Evolutionary conservation across 2,888 invertebrate species (phyloP).

Genomic region (Gortyna flavago): DNA sequence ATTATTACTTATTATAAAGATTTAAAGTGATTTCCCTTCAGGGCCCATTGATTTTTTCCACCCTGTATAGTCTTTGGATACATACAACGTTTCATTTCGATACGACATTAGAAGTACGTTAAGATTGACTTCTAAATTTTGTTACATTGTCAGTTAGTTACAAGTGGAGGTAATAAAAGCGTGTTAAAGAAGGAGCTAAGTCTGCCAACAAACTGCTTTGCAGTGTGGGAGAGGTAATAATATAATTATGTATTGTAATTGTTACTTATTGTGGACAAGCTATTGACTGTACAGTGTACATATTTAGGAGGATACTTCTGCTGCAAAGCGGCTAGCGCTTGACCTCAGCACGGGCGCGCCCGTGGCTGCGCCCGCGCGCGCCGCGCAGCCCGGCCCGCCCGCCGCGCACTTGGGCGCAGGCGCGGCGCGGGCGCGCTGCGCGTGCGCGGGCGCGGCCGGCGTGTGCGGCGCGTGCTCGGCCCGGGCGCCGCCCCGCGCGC

Average conservation of each 20-base stretch:
- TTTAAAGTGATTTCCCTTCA: no score
- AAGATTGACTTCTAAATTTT: no score
- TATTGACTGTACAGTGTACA: not conserved
- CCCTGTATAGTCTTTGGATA: no score
- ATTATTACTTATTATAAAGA: no score
- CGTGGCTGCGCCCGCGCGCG: conserved; percentile 55
- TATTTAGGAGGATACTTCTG: conserved; percentile 66
- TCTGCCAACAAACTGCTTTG: no score
- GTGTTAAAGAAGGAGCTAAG: no score
- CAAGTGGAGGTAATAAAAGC: no score
- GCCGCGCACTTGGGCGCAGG: conserved; percentile 91
- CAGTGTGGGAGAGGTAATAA: no score
- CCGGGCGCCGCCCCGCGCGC: conserved; percentile 92
- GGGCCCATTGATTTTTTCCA: no score
- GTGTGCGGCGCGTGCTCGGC: conserved; percentile 92
- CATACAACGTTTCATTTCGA: no score
- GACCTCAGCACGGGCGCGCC: conserved; percentile 73
- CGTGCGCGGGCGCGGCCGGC: conserved; percentile 92
- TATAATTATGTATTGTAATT: not conserved
- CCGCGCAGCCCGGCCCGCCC: conserved; percentile 90
- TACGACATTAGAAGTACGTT: no score
- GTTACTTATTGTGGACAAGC: not conserved
- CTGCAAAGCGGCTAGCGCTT: conserved; percentile 79
- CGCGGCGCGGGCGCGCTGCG: conserved; percentile 88
- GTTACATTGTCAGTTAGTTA: no score